Evolutionary conservation across 2,888 invertebrate species (phyloP), one percentile per base, ranked within the genome.

Genomic region (Heliconius ismenius): DNA sequence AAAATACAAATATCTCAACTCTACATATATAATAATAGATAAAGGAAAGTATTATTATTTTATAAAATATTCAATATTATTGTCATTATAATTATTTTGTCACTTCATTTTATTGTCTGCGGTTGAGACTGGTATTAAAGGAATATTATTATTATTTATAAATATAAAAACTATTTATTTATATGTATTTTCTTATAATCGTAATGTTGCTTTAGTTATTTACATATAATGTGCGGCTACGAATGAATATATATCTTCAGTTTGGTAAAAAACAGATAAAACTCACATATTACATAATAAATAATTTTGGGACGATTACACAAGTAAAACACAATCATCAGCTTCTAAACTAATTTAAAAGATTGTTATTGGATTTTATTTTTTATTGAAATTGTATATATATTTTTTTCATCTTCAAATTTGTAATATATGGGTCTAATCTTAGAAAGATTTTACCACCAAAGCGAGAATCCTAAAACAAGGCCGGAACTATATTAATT

Each of bases 1-100:
- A 88, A 89, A 89, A 89, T 89, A 89, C 87, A 88, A 87, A 87
- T 78, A 76, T 79, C 68, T 79, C 69, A 54, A 77, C 64, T 80
- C 75, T 77, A 78, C 60, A 28, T 64, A 28, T 64, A 67, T 26
- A 26, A 67, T 26, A 26, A 62, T 75, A 75, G 49, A 70, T 36
- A 70, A 73, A 69, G 73, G 32, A 72, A 75, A 63, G 18, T 62
- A 15, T 11, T 75, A 60, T 67, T 76, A 78, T 54, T 58, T 67
- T 76, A 78, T 54, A 68, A 72, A 76, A 75, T 75, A 58, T 73
- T 62, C 74, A 74, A 64, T 67, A 26, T 76, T 78, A 78, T 78
- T 79, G 78, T 79, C 78, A 43, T 54, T 49, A 24, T 78, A 67
- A 43, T 72, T 75, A 32, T 68, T 64, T 15, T 26, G 32, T 58